Conservation (phyloP, 2,113 vertebrate genomes). For the Myotis brandtii region DNA sequence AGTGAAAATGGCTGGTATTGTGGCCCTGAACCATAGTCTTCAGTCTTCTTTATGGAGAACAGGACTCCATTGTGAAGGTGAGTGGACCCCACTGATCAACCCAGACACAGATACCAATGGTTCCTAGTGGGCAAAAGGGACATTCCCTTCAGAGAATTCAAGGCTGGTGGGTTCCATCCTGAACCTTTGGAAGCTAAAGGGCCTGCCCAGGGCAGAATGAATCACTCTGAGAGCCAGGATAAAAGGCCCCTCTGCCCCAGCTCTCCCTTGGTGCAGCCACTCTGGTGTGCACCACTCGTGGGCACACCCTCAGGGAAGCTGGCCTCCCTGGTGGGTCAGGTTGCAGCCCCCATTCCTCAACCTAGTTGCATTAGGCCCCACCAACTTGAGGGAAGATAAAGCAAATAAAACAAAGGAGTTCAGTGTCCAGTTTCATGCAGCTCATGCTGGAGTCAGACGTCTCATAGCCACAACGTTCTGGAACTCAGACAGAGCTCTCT, state of each 20-base stretch:
- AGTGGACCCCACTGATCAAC: background rate
- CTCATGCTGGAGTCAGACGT: background rate
- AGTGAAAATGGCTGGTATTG: background rate
- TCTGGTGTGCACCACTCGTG: background rate
- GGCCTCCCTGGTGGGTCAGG: background rate
- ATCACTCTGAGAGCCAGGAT: background rate
- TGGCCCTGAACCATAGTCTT: background rate
- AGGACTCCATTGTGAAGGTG: background rate
- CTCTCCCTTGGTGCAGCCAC: background rate
- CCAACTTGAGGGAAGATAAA: background rate
- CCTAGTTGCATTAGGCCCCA: background rate
- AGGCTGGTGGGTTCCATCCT: background rate
- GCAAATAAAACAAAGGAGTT: background rate
- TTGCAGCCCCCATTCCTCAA: background rate
- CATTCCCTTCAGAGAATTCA: background rate
- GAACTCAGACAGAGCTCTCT: background rate
- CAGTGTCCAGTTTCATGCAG: background rate
- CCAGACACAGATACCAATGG: background rate
- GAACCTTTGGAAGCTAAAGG: background rate
- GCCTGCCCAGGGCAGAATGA: background rate
- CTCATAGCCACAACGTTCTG: background rate
- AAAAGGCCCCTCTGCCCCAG: background rate
- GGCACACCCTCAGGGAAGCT: accelerated
- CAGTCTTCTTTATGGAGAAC: background rate
- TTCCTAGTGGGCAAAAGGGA: background rate